Evolutionary conservation across 1,140 invertebrate genomes (phyloP).

Genomic region (Drosophila pallidifrons): DNA sequence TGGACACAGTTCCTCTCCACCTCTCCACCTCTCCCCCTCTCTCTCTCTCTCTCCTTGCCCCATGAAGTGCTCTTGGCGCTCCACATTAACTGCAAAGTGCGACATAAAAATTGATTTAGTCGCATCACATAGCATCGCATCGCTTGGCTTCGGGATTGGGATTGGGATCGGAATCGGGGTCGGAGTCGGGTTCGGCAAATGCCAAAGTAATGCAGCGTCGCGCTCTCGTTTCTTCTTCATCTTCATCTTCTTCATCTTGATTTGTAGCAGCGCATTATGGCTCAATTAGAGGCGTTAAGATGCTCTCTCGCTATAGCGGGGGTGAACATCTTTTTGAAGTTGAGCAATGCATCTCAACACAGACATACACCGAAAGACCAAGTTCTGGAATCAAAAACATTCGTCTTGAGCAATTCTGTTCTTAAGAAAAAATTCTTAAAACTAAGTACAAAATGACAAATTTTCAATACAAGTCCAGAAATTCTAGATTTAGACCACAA

Average conservation of each 20-base stretch:
- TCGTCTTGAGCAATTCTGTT: too few relatives aligned
- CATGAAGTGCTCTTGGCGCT: constrained; percentile 34
- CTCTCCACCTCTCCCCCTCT: not conserved
- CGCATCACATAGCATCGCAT: constrained; percentile 12
- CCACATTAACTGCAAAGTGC: constrained; percentile 76
- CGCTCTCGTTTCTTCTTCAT: not conserved
- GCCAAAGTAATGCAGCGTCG: constrained; percentile 40
- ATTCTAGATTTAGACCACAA: too few relatives aligned
- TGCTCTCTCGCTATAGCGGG: too few relatives aligned
- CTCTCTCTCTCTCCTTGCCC: not conserved
- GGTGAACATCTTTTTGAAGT: too few relatives aligned
- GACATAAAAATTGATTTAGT: constrained; percentile 82
- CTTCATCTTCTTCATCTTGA: not conserved
- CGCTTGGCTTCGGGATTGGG: not conserved
- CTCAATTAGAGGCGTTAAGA: constrained; percentile 71
- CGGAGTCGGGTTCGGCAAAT: constrained; percentile 36
- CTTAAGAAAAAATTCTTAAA: too few relatives aligned
- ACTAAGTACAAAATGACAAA: too few relatives aligned
- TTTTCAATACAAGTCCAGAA: too few relatives aligned
- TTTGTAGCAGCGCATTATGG: constrained; percentile 44
- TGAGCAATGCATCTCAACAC: too few relatives aligned
- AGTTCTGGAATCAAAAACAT: too few relatives aligned
- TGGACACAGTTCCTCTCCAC: constrained; percentile 15
- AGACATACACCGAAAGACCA: too few relatives aligned
- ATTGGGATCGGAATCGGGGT: constrained; percentile 6